Percentiles rank a stretch among this genome's conserved stretches.
These are phyloP conservation scores for Siniperca scherzeri DNA, from an alignment of 2,797 vertebrate genomes.

Conservation along the genomic window DNA sequence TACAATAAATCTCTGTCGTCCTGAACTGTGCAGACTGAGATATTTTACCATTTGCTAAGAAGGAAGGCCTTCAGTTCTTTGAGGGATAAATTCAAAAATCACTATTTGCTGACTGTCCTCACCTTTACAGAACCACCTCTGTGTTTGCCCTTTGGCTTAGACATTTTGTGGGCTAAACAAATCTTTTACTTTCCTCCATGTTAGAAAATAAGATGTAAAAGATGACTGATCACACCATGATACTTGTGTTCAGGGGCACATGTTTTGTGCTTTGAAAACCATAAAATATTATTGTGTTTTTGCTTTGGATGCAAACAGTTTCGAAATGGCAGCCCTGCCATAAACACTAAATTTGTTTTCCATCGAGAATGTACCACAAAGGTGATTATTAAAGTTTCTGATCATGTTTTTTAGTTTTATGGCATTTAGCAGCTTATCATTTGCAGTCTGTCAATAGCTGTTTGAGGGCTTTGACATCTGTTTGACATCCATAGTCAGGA, in stretches of 20 bases:
- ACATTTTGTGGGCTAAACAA: background rate
- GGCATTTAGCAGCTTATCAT: background rate
- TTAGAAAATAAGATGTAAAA: background rate
- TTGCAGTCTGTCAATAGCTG: background rate
- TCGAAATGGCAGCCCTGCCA: background rate
- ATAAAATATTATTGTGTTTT: background rate
- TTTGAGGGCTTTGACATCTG: background rate
- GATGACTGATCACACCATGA: background rate
- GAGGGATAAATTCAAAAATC: background rate
- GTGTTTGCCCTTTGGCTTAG: background rate
- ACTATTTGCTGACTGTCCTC: background rate
- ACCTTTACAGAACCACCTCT: background rate
- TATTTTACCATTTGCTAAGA: background rate
- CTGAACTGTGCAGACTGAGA: too few species aligned
- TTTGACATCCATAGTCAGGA: background rate
- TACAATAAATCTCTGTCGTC: background rate
- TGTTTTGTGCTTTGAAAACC: background rate
- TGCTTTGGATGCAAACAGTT: background rate
- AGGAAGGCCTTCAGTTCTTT: background rate
- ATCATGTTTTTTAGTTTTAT: background rate
- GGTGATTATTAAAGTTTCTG: background rate
- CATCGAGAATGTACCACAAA: background rate
- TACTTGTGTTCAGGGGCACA: background rate
- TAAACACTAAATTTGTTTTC: slow-evolving; percentile 3
- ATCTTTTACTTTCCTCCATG: background rate